These are phyloP conservation scores for Virgularia gustaviana DNA, from an alignment of 92 coral and sea anemone genomes.

Conservation along the genomic window DNA sequence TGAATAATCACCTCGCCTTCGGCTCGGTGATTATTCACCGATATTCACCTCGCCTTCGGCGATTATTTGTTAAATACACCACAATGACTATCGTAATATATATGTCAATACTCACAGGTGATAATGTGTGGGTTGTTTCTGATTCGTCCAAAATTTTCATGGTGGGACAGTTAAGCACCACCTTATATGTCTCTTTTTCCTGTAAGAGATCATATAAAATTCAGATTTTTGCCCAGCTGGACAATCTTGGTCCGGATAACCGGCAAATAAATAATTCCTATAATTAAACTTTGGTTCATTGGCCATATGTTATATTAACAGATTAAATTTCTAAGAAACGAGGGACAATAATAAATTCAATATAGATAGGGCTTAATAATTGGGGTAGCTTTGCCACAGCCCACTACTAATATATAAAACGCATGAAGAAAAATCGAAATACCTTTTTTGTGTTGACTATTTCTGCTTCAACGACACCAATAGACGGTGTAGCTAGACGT, in stretches of 20 bases:
- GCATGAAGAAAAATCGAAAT: no score
- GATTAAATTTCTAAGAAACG: no score
- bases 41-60: neutral
- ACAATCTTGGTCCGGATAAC: neutral
- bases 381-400: no score
- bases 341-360: no score
- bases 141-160: slow-evolving; percentile 34
- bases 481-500: slow-evolving; percentile 1
- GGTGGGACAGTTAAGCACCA: slow-evolving; percentile 33
- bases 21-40: neutral
- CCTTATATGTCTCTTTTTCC: slow-evolving; percentile 23
- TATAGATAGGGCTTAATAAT: no score
- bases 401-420: no score
- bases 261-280: neutral
- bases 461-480: slow-evolving; percentile 25
- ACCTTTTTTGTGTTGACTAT: slow-evolving; percentile 22
- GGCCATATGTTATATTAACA: no score
- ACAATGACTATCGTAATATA: no score
- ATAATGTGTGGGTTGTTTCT: slow-evolving; percentile 4
- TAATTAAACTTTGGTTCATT: neutral
- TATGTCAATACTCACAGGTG: slow-evolving; percentile 20
- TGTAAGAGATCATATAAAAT: neutral
- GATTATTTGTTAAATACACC: no score
- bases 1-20: no score
- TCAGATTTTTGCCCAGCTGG: neutral